Evolutionary conservation across 2,888 invertebrate species (phyloP), one percentile per base, ranked within the genome.

Genomic region (Achlya flavicornis): DNA sequence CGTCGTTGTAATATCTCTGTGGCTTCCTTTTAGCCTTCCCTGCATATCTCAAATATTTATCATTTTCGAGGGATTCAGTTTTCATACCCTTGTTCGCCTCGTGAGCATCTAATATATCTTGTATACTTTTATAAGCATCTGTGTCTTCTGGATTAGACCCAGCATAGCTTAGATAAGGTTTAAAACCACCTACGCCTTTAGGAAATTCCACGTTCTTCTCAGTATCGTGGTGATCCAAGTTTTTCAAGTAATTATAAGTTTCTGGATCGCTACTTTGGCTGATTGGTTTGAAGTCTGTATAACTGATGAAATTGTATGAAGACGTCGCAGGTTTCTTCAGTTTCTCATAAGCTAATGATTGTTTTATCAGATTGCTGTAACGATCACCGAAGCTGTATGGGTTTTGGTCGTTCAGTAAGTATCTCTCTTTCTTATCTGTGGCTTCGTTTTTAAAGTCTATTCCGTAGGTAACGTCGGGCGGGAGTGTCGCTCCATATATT

Each of bases 61-160:
- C 19, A 48, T 6, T 6, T 3, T 10, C 19, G 2, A 53, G 3
- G 2, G 53, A 19, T 19, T 53, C 16, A 10, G 10, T n/a, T 53
- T 53, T 53, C 10, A 19, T 14, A 0, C 68, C 74, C 71, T 84
- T 81, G 63, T 90, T 91, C 0, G 83, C 85, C 78, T 91, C 90
- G 59, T 92, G 90, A 0, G 91, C 90, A 11, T 91, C 89, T 33
- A 92, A 68, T 59, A 92, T 92, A 14, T 91, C 90, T 65, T 91
- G 91, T 11, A 91, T 89, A 63, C 86, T 88, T 64, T 84, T 88
- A 61, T 88, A 90, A 0, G 84, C 83, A 4, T 86, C 83, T 4
- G 72, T 80, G 32, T 86, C 84, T 71, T 85, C 84, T n/a, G 83
- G 79, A 6, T 82, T 79, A 0, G 70, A 67, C 1, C 66, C 72